Conservation (phyloP, 2,113 vertebrate genomes). For the Entomyzon cyanotis region DNA sequence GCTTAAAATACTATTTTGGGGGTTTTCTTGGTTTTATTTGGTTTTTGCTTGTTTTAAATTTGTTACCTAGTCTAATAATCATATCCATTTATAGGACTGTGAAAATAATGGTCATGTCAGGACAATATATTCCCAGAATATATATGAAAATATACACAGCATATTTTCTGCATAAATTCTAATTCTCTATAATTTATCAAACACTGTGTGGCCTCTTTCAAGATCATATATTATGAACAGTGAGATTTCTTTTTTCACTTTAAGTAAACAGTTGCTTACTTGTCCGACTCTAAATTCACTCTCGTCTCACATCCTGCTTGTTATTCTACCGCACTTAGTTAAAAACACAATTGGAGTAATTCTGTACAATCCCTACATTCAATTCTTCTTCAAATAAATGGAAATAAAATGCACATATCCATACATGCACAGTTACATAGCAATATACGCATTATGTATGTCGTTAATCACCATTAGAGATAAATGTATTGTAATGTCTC, state of each 20-base stretch:
- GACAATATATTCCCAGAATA: neutral
- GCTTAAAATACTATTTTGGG: neutral
- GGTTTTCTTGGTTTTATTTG: neutral
- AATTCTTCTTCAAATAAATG: neutral
- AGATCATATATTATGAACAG: neutral
- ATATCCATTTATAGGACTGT: neutral
- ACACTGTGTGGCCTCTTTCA: neutral
- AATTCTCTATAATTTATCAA: neutral
- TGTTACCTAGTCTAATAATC: neutral
- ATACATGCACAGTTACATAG: neutral
- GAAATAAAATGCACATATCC: neutral
- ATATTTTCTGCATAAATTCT: slow-evolving; percentile 2
- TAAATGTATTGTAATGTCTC: neutral
- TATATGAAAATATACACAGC: neutral
- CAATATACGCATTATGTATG: neutral
- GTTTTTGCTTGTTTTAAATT: neutral
- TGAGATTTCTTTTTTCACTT: neutral
- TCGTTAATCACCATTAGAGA: neutral
- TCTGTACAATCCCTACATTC: neutral
- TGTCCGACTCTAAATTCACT: neutral
- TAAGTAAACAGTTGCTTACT: neutral
- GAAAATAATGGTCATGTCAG: neutral
- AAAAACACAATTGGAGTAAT: neutral
- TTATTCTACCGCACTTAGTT: neutral
- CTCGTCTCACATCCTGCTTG: neutral